Evolutionary conservation across 2,113 vertebrate species (phyloP).

Genomic region (Coregonus clupeaformis): DNA sequence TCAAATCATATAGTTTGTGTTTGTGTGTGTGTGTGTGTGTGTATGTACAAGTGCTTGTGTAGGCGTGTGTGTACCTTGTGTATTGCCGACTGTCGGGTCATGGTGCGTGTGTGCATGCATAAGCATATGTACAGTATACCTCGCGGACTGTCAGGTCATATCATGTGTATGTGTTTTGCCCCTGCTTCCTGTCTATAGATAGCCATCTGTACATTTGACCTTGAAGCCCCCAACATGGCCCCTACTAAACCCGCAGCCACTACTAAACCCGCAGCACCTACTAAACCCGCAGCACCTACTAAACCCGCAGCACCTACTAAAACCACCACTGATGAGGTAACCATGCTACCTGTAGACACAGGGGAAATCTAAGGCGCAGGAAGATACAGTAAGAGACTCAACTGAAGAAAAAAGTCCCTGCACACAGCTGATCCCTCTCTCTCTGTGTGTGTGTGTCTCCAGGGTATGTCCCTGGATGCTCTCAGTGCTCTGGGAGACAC

Average conservation of each 20-base stretch:
- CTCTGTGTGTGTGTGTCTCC: not conserved
- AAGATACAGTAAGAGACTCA: too few species aligned
- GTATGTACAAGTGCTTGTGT: not conserved
- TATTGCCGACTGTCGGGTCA: not conserved
- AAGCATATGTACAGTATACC: too few species aligned
- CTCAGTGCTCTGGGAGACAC: slow-evolving; percentile 57
- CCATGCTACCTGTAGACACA: not conserved
- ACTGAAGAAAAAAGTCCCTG: too few species aligned
- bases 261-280: not conserved
- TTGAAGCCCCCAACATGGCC: not conserved
- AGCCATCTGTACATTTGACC: not conserved
- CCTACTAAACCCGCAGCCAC: too few species aligned
- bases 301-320: not conserved
- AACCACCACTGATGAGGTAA: not conserved
- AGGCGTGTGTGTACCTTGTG: not conserved
- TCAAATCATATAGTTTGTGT: not conserved
- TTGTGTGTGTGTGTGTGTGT: not conserved
- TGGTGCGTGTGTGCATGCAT: too few species aligned
- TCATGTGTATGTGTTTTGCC: not conserved
- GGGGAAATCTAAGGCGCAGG: too few species aligned
- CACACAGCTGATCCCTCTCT: too few species aligned
- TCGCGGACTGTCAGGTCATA: too few species aligned
- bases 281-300: not conserved
- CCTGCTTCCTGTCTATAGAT: not conserved
- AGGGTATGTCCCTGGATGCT: slow-evolving; percentile 61